These are phyloP conservation scores for Tonatia bakeri DNA, from an alignment of 2,113 vertebrate genomes.

Conservation along the genomic window DNA sequence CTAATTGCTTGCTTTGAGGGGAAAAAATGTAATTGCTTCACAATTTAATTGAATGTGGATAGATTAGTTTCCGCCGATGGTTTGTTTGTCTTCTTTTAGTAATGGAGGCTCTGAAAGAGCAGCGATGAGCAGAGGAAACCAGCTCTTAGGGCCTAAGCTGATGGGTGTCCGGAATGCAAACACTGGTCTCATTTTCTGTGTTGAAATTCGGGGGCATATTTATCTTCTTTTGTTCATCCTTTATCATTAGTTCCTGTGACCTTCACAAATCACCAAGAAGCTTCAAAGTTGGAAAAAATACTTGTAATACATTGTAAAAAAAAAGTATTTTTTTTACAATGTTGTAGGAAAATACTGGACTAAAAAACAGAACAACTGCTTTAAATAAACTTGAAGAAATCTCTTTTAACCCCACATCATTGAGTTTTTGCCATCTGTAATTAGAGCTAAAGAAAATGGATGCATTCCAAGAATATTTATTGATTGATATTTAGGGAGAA, in stretches of 20 bases:
- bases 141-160: neutral
- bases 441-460: neutral
- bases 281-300: neutral
- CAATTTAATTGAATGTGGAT: constrained; percentile 64
- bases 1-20: constrained; percentile 38
- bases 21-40: constrained; percentile 35
- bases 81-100: constrained; percentile 21
- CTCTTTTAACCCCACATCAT: neutral
- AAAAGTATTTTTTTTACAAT: no score
- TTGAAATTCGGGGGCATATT: neutral
- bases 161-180: neutral
- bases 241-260: neutral
- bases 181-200: neutral
- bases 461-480: neutral
- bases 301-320: no score
- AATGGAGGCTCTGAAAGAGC: constrained; percentile 23
- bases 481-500: neutral
- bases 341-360: neutral
- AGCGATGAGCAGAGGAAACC: neutral
- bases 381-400: neutral
- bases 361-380: neutral
- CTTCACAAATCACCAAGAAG: neutral
- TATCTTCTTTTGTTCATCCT: neutral
- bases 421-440: neutral
- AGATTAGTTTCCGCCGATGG: constrained; percentile 49